Base-by-base conservation (phyloP, 2,113 vertebrate genomes). In the Phaethon lepturus region DNA sequence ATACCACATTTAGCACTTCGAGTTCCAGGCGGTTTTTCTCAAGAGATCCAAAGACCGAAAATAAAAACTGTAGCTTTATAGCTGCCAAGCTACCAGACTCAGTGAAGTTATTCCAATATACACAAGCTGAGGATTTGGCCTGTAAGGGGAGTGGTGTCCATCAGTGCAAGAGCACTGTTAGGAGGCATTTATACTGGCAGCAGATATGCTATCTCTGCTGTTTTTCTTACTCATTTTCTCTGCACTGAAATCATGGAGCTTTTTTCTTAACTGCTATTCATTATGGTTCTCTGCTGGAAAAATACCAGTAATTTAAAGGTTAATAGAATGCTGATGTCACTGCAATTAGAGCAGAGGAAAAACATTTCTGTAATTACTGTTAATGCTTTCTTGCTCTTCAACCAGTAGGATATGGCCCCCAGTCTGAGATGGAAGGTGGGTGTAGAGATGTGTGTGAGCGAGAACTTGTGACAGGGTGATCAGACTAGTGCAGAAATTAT, bases 261-360 rank as follows among this genome's bases (percentile, higher is more conserved):
- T 86, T 88, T 77, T 94, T 73, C 60, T 95, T 94, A 77, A 92
- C 96, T 88, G 60, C 87, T 95, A 22, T 86, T 90, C 74, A 76
- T 88, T 91, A 53, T 60, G 44, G 16, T 95, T 96, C 87, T 92
- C 94, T 86, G 69, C 53, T 95, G 89, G 95, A 97, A 97, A 98
- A 98, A 98, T 92, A 94, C 91, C 95, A 96, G 97, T 97, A 95
- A 97, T 90, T 96, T 95, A 98, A 97, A 98, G 97, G 98, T 98
- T 98, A 98, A 97, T 97, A 95, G 96, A 97, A 94, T 67, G 26
- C 94, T 97, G 97, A 97, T 96, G 96, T 97, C 95, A 95, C 86
- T 95, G 95, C 97, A 97, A 98, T 97, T 98, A 97, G 83, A 97
- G 90, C 75, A 97, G 87, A 94, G 86, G 90, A 97, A 97, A 98